Evolutionary conservation across 2,797 vertebrate genomes (phyloP), one percentile per base, ranked within the genome.

Genomic region (Acestrorhynchus altus): DNA sequence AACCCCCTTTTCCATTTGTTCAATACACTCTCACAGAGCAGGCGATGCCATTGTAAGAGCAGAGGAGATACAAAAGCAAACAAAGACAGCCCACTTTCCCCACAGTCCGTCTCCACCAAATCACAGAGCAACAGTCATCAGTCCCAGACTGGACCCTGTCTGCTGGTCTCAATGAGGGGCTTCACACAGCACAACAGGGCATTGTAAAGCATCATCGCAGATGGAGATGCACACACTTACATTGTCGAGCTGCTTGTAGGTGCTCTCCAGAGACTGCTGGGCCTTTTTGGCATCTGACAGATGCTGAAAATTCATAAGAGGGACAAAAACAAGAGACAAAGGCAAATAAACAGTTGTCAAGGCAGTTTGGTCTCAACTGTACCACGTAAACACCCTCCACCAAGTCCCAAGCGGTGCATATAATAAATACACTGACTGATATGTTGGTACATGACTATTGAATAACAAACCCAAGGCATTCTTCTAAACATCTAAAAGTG

Each of bases 171-270:
- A 69, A 39, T 31, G 26, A 74, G 35, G 20, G 2, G n/a, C 24
- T 46, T 40, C 26, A 47, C 12, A 49, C 35, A 52, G 57, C 46
- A 61, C 39, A 35, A 31, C 16, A 61, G 59, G 59, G 31, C 59
- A 77, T 13, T 22, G 31, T 26, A 28, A 64, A 12, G 56, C 54
- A 46, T 18, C 11, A 24, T 35, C 54, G 20, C 47, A 31, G 24
- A 72, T 10, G 65, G n/a, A 16, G 11, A 90, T 28, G 18, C 5
- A 10, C 28, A 40, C 18, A 64, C 96, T 96, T 91, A 97, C 96
- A 77, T 81, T 93, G 88, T 97, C 96, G 7, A 97, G 93, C 84
- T 94, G 95, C 77, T 96, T 97, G 88, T 93, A 95, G 84, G 93
- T 95, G 66, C 88, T 91, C 85, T 96, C 95, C 89, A 97, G 89